Evolutionary conservation across 2,797 vertebrate species (phyloP).

Genomic region (Falco berigora): DNA sequence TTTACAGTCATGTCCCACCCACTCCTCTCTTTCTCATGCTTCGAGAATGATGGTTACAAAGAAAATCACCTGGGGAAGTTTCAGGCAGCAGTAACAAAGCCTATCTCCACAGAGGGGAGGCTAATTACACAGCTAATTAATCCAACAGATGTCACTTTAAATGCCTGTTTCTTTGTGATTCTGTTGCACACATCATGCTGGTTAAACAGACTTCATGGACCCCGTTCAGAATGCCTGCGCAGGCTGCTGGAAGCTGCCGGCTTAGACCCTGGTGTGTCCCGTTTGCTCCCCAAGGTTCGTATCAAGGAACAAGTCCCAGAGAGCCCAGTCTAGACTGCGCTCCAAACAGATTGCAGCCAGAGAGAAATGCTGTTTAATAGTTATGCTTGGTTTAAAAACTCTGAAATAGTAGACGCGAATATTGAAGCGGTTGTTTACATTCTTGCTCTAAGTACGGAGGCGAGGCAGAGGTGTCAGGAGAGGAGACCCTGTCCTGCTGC

Average conservation of each 20-base stretch:
- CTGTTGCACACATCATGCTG: slow-evolving; percentile 8
- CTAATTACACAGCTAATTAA: slow-evolving; percentile 76
- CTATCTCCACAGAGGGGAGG: slow-evolving; percentile 54
- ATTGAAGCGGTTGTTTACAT: not conserved
- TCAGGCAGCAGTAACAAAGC: slow-evolving; percentile 61
- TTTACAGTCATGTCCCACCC: not conserved
- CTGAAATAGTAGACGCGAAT: not conserved
- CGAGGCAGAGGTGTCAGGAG: not conserved
- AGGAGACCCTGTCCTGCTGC: not conserved
- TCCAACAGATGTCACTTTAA: slow-evolving; percentile 71
- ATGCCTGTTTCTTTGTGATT: slow-evolving; percentile 63
- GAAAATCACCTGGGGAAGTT: slow-evolving; percentile 68
- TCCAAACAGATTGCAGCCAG: rapidly evolving
- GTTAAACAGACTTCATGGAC: slow-evolving; percentile 29
- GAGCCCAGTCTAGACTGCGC: not conserved
- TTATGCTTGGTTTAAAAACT: not conserved
- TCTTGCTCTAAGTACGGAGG: not conserved
- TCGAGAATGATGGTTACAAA: not conserved
- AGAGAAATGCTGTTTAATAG: rapidly evolving
- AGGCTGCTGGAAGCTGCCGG: not conserved
- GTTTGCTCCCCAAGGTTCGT: not conserved
- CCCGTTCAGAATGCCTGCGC: not conserved
- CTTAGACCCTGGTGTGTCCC: not conserved
- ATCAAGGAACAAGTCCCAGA: not conserved
- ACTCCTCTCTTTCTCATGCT: not conserved